phyloP scores from a whole-genome alignment of 2,888 invertebrate genomes.

The Caenorhabditis macrosperma region DNA sequence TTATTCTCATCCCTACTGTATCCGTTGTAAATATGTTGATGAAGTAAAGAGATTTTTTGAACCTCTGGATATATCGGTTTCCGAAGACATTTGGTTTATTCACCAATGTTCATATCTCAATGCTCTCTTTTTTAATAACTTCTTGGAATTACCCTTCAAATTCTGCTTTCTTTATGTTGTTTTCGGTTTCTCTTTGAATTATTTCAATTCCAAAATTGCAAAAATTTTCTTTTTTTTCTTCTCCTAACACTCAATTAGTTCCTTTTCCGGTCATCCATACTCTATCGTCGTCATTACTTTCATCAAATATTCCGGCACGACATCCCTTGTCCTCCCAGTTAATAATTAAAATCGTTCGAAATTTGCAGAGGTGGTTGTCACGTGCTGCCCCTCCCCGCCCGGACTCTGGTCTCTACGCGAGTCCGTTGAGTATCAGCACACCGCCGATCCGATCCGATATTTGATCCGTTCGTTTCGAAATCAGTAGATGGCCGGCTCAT shows the following conservation, averaged over 20 bases:
- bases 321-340: no score
- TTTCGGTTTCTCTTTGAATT: neutral
- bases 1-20: neutral
- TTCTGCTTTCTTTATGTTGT: neutral
- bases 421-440: constrained; percentile 22
- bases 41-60: constrained; percentile 4
- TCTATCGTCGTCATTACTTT: no score
- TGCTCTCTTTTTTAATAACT: neutral
- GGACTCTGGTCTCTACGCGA: constrained; percentile 34
- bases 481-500: constrained; percentile 42
- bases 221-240: no score
- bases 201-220: no score
- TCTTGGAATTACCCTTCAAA: no score
- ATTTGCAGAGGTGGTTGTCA: constrained; percentile 37
- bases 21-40: constrained; percentile 16
- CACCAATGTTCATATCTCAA: neutral
- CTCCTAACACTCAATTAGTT: no score
- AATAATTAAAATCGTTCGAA: neutral
- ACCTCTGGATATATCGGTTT: neutral
- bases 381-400: constrained; percentile 22
- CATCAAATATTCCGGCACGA: no score
- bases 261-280: no score
- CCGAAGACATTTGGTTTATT: neutral
- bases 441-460: neutral
- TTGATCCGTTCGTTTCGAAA: neutral